phyloP scores from a whole-genome alignment of 2,888 invertebrate genomes.

The Mechanitis mazaeus region DNA sequence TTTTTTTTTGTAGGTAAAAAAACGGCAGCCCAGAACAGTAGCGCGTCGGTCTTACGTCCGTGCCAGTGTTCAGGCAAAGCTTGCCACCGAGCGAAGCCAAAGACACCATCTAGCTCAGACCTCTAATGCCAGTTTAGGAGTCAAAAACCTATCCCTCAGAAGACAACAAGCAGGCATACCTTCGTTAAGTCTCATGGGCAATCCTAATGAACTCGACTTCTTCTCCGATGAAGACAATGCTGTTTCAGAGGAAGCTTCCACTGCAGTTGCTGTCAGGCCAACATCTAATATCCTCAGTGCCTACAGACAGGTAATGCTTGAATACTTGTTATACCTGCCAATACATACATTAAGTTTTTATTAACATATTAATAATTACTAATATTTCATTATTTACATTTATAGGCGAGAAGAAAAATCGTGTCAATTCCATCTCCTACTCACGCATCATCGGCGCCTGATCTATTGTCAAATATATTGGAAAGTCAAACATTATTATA shows the following conservation, averaged over 20 bases:
- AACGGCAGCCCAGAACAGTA: constrained; percentile 57
- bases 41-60: constrained; percentile 62
- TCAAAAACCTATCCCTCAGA: constrained; percentile 30
- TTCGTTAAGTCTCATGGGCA: constrained; percentile 78
- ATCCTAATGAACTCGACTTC: constrained; percentile 82
- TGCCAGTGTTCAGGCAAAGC: constrained; percentile 56
- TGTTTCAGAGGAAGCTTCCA: constrained; percentile 45
- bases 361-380: not conserved
- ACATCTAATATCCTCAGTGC: constrained; percentile 63
- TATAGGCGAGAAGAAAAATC: constrained; percentile 71
- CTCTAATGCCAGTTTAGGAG: constrained; percentile 17
- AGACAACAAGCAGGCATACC: constrained; percentile 45
- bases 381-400: constrained; percentile 17
- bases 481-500: constrained; percentile 83
- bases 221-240: constrained; percentile 74
- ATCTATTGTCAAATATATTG: constrained; percentile 82
- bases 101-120: constrained; percentile 16
- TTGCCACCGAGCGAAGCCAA: constrained; percentile 36
- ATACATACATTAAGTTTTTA: not conserved
- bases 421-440: constrained; percentile 57
- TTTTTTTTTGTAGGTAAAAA: constrained; percentile 37
- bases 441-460: constrained; percentile 66
- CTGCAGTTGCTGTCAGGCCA: constrained; percentile 63
- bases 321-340: not conserved
- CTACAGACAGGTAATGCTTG: constrained; percentile 52